Percentiles rank a stretch among this genome's conserved stretches.
Evolutionary conservation across 2,797 vertebrate species (phyloP).

Genomic region (Myotis planiceps): DNA sequence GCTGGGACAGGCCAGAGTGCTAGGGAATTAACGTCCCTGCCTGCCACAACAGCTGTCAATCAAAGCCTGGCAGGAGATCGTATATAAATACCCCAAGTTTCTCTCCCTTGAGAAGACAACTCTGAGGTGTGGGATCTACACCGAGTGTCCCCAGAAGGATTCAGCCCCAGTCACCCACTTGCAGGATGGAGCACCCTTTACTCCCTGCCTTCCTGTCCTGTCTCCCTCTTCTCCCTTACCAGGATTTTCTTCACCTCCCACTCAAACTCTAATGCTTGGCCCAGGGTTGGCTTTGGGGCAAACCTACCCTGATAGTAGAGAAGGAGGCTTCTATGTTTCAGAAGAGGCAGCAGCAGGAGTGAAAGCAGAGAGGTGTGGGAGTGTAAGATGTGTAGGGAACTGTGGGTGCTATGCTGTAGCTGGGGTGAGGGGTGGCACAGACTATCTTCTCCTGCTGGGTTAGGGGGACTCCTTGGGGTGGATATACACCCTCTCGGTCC

Average conservation of each 20-base stretch:
- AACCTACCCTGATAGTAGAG: neutral
- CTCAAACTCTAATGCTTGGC: neutral
- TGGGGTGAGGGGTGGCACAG: neutral
- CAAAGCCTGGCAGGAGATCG: neutral
- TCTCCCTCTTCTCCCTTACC: neutral
- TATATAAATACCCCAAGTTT: neutral
- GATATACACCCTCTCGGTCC: neutral
- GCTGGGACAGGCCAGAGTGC: neutral
- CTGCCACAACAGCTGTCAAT: neutral
- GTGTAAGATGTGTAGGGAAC: neutral
- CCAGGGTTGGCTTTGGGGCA: neutral
- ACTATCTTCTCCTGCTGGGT: neutral
- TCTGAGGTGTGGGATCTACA: neutral
- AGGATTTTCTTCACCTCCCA: neutral
- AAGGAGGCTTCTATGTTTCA: neutral
- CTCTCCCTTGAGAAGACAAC: neutral
- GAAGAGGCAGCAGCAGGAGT: neutral
- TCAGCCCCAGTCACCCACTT: neutral
- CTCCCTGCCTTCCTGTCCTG: neutral
- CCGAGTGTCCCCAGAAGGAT: neutral
- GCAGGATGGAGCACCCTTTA: neutral
- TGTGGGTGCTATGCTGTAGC: neutral
- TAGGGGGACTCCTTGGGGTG: neutral
- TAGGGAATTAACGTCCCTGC: neutral
- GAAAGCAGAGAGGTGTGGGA: neutral